Conservation (phyloP, 2,113 vertebrate species). For the Clinocottus analis region DNA sequence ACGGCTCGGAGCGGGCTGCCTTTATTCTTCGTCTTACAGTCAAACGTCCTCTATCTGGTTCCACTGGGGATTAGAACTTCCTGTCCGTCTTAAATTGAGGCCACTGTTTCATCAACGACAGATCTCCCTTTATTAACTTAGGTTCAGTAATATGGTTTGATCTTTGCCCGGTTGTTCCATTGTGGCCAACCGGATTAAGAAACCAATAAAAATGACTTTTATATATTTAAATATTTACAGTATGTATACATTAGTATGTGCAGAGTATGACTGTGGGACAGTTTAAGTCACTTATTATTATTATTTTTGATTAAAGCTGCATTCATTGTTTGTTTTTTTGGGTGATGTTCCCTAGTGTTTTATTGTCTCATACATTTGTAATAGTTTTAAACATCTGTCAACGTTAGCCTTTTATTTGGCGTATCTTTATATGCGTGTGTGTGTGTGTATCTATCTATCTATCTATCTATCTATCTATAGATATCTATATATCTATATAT, state of each 20-base stretch:
- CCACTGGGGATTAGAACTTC: conserved; percentile 3
- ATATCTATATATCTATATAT: too few species aligned
- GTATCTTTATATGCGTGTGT: too few species aligned
- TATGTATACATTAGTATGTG: too few species aligned
- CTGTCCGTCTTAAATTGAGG: conserved; percentile 19
- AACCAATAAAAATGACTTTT: conserved; percentile 16
- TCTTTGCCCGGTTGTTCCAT: conserved; percentile 26
- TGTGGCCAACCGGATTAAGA: conserved; percentile 16
- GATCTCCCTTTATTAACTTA: conserved; percentile 50
- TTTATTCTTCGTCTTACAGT: background rate
- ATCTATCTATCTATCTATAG: too few species aligned
- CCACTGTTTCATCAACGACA: conserved; percentile 17
- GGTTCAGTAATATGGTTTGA: conserved; percentile 42
- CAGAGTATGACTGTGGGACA: too few species aligned
- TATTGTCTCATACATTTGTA: too few species aligned
- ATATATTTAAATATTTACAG: too few species aligned
- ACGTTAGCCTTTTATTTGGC: background rate
- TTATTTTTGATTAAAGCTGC: too few species aligned
- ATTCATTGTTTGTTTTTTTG: too few species aligned
- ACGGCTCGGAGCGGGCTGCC: background rate
- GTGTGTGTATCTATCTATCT: too few species aligned
- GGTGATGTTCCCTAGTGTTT: too few species aligned
- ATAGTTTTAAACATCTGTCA: background rate
- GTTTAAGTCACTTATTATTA: too few species aligned
- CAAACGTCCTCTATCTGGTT: conserved; percentile 16